Percentiles rank a stretch among this genome's conserved stretches.
Evolutionary conservation across 2,888 invertebrate genomes (phyloP).

Genomic region (Idaea aversata): DNA sequence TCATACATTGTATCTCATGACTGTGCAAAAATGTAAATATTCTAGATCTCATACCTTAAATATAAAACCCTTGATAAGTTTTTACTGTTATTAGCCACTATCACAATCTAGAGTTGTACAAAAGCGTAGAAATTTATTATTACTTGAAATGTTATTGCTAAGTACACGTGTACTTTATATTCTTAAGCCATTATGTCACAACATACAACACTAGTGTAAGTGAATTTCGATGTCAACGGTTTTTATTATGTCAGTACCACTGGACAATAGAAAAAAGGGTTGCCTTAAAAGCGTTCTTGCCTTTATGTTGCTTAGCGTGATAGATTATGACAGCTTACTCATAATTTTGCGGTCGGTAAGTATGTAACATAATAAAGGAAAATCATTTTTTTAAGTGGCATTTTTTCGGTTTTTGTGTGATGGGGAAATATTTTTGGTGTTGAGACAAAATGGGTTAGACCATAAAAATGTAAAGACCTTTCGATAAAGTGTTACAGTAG

Average conservation of each 20-base stretch:
- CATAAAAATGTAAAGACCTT: not conserved
- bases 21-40: no score
- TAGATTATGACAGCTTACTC: constrained; percentile 1
- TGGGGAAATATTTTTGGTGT: not conserved
- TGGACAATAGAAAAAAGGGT: constrained; percentile 29
- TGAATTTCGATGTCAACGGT: not conserved
- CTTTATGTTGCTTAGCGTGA: not conserved
- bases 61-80: not conserved
- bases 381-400: not conserved
- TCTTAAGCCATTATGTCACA: not conserved
- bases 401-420: not conserved
- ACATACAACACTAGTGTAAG: not conserved
- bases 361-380: constrained; percentile 2
- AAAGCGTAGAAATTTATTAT: not conserved
- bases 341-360: not conserved
- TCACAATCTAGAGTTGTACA: not conserved
- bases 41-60: no score
- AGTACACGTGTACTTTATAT: not conserved
- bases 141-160: not conserved
- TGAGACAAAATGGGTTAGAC: not conserved
- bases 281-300: constrained; percentile 15
- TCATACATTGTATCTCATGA: no score
- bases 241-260: constrained; percentile 16
- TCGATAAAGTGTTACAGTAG: not conserved
- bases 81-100: not conserved